Conservation (phyloP, 2,888 invertebrate genomes). For the Acleris cristana region DNA sequence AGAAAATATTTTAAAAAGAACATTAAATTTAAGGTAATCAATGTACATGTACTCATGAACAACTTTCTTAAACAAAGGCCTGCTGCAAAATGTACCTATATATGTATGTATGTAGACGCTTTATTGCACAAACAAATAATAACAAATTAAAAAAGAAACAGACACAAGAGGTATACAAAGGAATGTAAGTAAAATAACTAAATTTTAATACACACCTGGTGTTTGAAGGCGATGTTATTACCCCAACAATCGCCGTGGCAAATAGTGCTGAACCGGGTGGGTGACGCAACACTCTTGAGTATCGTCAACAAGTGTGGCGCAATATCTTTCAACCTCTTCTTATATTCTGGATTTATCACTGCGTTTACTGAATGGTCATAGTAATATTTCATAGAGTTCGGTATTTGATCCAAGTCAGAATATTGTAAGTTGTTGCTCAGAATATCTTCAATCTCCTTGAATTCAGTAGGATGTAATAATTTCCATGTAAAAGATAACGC, state of each 20-base stretch:
- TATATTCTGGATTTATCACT: constrained; percentile 52
- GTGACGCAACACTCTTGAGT: constrained; percentile 57
- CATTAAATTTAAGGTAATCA: too few relatives aligned
- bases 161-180: too few relatives aligned
- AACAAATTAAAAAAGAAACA: too few relatives aligned
- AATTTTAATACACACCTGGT: constrained; percentile 49
- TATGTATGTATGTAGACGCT: too few relatives aligned
- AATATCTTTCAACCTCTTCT: constrained; percentile 53
- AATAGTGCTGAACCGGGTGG: constrained; percentile 54
- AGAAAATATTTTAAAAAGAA: too few relatives aligned
- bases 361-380: constrained; percentile 61
- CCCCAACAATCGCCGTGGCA: constrained; percentile 74
- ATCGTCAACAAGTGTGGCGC: constrained; percentile 54
- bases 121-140: too few relatives aligned
- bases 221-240: constrained; percentile 64
- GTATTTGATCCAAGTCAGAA: constrained; percentile 52
- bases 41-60: too few relatives aligned
- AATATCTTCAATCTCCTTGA: constrained; percentile 53
- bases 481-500: constrained; percentile 62
- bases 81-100: too few relatives aligned
- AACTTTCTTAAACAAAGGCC: too few relatives aligned
- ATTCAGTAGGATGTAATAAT: constrained; percentile 51
- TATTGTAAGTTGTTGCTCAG: constrained; percentile 62
- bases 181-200: background rate
- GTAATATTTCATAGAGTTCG: constrained; percentile 56